A percentile compares a stretch with the other conserved stretches of the same genome.
Evolutionary conservation across 2,797 vertebrate species (phyloP).

Genomic region (Sternarchorhynchus goeldii): DNA sequence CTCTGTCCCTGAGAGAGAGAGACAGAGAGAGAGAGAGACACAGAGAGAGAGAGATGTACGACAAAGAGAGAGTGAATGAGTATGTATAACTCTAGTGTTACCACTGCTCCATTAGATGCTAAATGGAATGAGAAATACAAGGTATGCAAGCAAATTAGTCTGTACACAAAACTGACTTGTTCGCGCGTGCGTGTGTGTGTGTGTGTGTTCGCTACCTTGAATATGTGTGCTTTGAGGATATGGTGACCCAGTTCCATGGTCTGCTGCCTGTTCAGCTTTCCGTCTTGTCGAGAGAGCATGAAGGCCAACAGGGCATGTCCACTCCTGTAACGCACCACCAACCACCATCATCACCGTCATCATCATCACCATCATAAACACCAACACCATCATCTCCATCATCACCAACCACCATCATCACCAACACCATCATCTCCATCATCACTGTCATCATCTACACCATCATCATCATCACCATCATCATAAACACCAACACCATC

Average conservation of each 20-base stretch:
- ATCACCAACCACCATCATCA: neutral
- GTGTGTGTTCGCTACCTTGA: constrained; percentile 83
- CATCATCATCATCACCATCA: neutral
- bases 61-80: neutral
- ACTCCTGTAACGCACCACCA: constrained; percentile 73
- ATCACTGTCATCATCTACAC: neutral
- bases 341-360: constrained; percentile 13
- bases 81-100: constrained; percentile 6
- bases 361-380: constrained; percentile 6
- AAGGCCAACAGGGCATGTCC: constrained; percentile 96
- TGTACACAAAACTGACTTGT: neutral
- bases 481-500: no score
- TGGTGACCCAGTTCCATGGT: constrained; percentile 99
- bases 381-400: neutral
- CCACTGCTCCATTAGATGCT: constrained; percentile 8
- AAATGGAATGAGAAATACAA: constrained; percentile 17
- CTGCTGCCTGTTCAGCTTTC: constrained; percentile 96
- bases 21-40: constrained; percentile 4
- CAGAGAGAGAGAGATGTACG: neutral
- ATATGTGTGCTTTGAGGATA: constrained; percentile 98
- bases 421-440: neutral
- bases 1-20: constrained; percentile 84
- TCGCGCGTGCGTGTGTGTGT: neutral
- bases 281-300: constrained; percentile 97
- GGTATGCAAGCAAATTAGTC: constrained; percentile 18